Base-by-base conservation (phyloP, 2,797 vertebrate genomes). In the Falco columbarius region DNA sequence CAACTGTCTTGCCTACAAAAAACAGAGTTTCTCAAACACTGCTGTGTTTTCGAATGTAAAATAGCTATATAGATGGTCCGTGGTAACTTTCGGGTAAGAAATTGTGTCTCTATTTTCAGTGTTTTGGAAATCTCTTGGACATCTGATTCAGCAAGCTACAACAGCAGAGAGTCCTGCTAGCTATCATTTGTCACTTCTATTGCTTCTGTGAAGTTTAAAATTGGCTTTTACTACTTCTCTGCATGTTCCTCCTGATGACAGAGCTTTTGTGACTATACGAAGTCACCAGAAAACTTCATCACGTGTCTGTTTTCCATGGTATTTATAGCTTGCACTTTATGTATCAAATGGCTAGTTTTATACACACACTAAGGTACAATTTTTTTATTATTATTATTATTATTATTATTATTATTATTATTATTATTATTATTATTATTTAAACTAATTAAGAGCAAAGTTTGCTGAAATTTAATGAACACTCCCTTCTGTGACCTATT, bases 391-490 rank as follows among this genome's bases (percentile, higher is more conserved):
- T 1, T 4, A 27, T 73, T 24, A 30, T 1, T 4, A 27, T 38
- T 44, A 56, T 73, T 24, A 30, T 1, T 4, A 27, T 38, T 44
- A 56, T 73, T 24, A 30, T 1, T 4, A 27, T 38, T 44, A 56
- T 73, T 24, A 30, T 1, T 4, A 27, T 36, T 36, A 10, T 36
- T 36, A 36, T 36, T 36, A 36, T 36, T 36, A 52, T 44, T 61
- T 55, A 79, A 83, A 56, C 17, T 55, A 81, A 90, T 92, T 88
- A 93, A 58, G 1, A 66, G 21, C 15, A 81, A 94, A 82, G 8
- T 74, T 91, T 74, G 23, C 17, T 49, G 27, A 75, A 93, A 92
- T 76, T 82, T 95, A 96, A 96, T 66, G 66, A 96, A 86, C 20
- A 42, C 6, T 91, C 36, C 8, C 18, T 89, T 87, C 75, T 71